Conservation (phyloP, 2,888 invertebrate genomes). For the Agrenia bidenticulata region DNA sequence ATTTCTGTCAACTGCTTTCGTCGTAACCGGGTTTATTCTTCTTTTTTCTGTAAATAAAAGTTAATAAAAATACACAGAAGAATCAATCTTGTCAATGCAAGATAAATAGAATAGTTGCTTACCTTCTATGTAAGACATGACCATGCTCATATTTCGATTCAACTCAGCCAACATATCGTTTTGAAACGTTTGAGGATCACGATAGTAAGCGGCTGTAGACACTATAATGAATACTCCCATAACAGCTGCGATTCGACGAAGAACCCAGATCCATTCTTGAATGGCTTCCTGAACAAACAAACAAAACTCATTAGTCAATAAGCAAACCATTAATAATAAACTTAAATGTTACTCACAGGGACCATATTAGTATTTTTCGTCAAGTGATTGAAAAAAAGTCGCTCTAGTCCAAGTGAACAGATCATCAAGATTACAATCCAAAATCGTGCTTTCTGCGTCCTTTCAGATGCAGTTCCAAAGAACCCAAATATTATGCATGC, state of each 20-base stretch:
- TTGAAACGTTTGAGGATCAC: conserved; percentile 54
- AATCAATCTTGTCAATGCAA: too few relatives aligned
- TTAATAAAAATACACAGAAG: too few relatives aligned
- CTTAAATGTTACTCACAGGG: neutral
- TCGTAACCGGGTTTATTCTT: too few relatives aligned
- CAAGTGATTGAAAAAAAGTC: conserved; percentile 54
- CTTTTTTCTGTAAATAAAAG: too few relatives aligned
- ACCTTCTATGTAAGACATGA: conserved; percentile 38
- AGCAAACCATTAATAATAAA: conserved; percentile 7
- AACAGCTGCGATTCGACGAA: conserved; percentile 57
- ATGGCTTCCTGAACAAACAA: conserved; percentile 56
- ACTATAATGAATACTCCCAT: conserved; percentile 56
- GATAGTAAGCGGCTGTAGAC: conserved; percentile 56
- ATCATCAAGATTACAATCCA: conserved; percentile 61
- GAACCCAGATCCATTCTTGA: conserved; percentile 58
- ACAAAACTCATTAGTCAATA: too few relatives aligned
- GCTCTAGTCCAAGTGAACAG: conserved; percentile 60
- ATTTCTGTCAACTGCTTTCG: too few relatives aligned
- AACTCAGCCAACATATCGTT: conserved; percentile 36
- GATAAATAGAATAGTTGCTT: too few relatives aligned
- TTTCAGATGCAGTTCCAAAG: conserved; percentile 62
- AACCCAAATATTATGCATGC: conserved; percentile 60
- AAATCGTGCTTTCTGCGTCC: conserved; percentile 62
- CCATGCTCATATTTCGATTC: conserved; percentile 29
- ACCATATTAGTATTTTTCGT: conserved; percentile 35